phyloP scores from a whole-genome alignment of 2,888 invertebrate genomes.

The Apantesis nais region DNA sequence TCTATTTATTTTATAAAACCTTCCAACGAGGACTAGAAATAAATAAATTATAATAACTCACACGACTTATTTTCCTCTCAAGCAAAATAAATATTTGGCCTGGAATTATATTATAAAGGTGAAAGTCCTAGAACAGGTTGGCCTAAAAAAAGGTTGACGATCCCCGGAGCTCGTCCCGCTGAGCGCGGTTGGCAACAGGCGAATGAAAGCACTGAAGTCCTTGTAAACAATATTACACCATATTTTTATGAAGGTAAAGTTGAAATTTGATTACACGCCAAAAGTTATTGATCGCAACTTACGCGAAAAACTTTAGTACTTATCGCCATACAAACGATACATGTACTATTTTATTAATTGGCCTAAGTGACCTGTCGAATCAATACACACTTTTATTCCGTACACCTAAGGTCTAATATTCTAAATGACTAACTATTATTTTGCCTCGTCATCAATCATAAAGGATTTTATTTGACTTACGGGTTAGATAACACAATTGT shows the following conservation, averaged over 20 bases:
- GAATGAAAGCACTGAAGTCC: slow-evolving; percentile 65
- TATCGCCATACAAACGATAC: slow-evolving; percentile 74
- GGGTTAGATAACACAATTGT: slow-evolving; percentile 11
- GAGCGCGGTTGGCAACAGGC: slow-evolving; percentile 78
- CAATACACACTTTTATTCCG: slow-evolving; percentile 30
- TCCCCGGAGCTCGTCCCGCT: slow-evolving; percentile 64
- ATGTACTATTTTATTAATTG: slow-evolving; percentile 75
- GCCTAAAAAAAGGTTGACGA: slow-evolving; percentile 79
- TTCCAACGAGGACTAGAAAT: neutral
- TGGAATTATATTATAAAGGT: slow-evolving; percentile 53
- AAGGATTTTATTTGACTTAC: slow-evolving; percentile 29
- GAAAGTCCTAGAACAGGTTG: slow-evolving; percentile 71
- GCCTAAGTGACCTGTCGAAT: slow-evolving; percentile 50
- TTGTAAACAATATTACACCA: slow-evolving; percentile 43
- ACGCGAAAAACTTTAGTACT: slow-evolving; percentile 81
- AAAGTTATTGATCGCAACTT: slow-evolving; percentile 80
- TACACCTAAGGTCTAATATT: slow-evolving; percentile 21
- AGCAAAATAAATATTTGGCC: slow-evolving; percentile 26
- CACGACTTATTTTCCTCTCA: slow-evolving; percentile 16
- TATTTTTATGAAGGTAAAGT: slow-evolving; percentile 11
- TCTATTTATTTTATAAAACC: neutral
- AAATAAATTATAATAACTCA: slow-evolving; percentile 18
- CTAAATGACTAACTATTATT: slow-evolving; percentile 19
- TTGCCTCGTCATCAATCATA: slow-evolving; percentile 42
- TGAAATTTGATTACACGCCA: slow-evolving; percentile 24